Percentiles rank a stretch among this genome's conserved stretches.
phyloP scores from a whole-genome alignment of 2,888 invertebrate species.

The Dichetophora obliterata region DNA sequence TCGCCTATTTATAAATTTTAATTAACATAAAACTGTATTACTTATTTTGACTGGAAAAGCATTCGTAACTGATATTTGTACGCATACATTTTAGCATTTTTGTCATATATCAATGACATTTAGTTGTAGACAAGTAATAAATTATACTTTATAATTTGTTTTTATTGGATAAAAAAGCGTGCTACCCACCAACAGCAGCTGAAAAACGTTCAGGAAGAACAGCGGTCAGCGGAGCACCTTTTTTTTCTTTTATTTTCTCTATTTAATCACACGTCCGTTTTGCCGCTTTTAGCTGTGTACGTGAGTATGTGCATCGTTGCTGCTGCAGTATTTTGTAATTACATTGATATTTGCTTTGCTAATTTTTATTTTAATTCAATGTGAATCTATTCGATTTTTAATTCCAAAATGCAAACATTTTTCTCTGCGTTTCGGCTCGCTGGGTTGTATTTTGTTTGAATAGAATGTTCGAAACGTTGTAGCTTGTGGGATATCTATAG shows the following conservation, averaged over 20 bases:
- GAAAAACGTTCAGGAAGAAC: conserved; percentile 47
- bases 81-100: not conserved
- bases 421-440: not conserved
- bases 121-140: not conserved
- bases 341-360: not conserved
- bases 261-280: conserved; percentile 28
- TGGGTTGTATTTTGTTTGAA: not conserved
- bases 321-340: not conserved
- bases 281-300: conserved; percentile 15
- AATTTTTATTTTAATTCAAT: too few species aligned
- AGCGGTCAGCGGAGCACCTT: conserved; percentile 48
- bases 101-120: too few species aligned
- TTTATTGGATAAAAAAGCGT: conserved; percentile 16
- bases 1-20: not conserved
- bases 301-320: not conserved
- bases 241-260: conserved; percentile 22
- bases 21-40: too few species aligned
- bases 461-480: not conserved
- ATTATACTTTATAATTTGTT: not conserved
- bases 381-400: not conserved
- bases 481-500: not conserved
- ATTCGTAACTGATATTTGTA: not conserved
- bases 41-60: not conserved
- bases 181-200: conserved; percentile 46
- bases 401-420: conserved; percentile 9